Evolutionary conservation across 2,113 vertebrate species (phyloP).

Genomic region (Silurus asotus): DNA sequence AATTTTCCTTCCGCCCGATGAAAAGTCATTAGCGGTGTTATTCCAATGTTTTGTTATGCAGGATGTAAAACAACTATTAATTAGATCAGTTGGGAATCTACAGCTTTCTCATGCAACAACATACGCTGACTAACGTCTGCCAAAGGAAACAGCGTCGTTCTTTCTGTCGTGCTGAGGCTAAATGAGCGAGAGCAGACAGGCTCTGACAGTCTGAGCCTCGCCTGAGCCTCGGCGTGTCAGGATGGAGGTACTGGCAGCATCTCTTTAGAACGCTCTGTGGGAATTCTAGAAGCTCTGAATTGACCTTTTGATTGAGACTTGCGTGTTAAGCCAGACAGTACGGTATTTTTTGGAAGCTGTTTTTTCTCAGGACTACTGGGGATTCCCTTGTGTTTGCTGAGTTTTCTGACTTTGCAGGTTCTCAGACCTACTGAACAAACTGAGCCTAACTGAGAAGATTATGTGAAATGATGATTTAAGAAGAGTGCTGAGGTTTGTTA

Average conservation of each 20-base stretch:
- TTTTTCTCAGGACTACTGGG: conserved; percentile 24
- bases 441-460: conserved; percentile 20
- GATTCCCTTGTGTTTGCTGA: conserved; percentile 38
- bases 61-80: conserved; percentile 65
- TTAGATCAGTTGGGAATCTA: conserved; percentile 67
- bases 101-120: conserved; percentile 60
- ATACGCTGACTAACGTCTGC: conserved; percentile 62
- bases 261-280: conserved; percentile 36
- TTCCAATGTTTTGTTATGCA: conserved; percentile 54
- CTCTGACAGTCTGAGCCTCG: conserved; percentile 41
- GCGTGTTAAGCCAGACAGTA: conserved; percentile 32
- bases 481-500: conserved; percentile 26
- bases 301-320: conserved; percentile 49
- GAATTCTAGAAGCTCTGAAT: conserved; percentile 43
- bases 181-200: conserved; percentile 49
- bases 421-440: conserved; percentile 17
- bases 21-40: conserved; percentile 59
- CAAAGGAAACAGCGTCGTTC: conserved; percentile 64
- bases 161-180: conserved; percentile 44
- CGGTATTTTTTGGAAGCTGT: conserved; percentile 33
- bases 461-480: neutral
- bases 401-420: conserved; percentile 26
- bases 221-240: conserved; percentile 43
- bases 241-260: conserved; percentile 35
- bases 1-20: conserved; percentile 51